phyloP scores from a whole-genome alignment of 1,140 invertebrate species.

The Caenorhabditis latens region DNA sequence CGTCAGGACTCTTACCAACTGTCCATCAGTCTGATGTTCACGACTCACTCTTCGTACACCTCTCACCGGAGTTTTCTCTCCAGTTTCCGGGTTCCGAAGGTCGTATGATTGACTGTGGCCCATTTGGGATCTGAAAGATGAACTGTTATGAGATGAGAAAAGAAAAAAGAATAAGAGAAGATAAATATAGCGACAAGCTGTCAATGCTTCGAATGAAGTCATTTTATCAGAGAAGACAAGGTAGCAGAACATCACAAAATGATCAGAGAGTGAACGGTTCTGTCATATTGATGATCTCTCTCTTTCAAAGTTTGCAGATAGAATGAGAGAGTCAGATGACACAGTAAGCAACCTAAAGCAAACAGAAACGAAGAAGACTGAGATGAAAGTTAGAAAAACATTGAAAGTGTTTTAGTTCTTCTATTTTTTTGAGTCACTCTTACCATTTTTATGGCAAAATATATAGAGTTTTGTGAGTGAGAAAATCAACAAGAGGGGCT shows the following conservation, averaged over 20 bases:
- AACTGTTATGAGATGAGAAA: no score
- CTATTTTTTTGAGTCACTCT: constrained; percentile 14
- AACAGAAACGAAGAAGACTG: not conserved
- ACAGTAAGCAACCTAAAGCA: constrained; percentile 40
- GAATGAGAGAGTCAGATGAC: not conserved
- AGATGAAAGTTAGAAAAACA: not conserved
- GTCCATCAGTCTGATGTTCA: not conserved
- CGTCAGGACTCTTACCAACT: not conserved
- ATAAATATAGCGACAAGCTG: not conserved
- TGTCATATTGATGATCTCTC: no score
- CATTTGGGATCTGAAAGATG: constrained; percentile 6
- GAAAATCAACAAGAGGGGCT: constrained; percentile 11
- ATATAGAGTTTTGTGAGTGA: constrained; percentile 47
- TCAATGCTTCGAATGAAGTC: no score
- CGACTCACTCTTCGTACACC: constrained; percentile 22
- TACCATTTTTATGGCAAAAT: not conserved
- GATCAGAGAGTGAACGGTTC: no score
- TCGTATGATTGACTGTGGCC: constrained; percentile 46
- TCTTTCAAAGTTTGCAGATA: not conserved
- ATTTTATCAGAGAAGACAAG: no score
- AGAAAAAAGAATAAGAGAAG: not conserved
- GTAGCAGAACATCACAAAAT: not conserved
- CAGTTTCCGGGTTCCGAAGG: constrained; percentile 4
- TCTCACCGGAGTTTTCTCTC: constrained; percentile 11
- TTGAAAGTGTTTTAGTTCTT: not conserved